Percentiles rank a stretch among this genome's conserved stretches.
Conservation (phyloP, 1,140 invertebrate genomes). For the Drosophila kepulauana region DNA sequence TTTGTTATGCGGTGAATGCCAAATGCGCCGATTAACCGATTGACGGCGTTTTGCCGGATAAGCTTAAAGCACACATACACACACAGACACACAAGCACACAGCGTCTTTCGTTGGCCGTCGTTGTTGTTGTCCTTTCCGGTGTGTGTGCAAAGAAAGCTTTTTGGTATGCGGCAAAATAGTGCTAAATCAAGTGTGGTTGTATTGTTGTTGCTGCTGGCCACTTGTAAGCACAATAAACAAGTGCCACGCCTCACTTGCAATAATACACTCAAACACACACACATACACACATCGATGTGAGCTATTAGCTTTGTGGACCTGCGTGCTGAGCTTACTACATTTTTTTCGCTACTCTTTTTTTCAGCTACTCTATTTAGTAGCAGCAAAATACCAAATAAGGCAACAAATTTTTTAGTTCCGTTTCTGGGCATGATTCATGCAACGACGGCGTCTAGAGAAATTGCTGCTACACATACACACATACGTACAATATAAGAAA, state of each 20-base stretch:
- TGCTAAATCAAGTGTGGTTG: conserved; percentile 27
- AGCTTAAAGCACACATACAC: conserved; percentile 7
- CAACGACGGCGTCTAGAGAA: not conserved
- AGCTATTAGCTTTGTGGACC: not conserved
- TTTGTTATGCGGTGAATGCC: conserved; percentile 39
- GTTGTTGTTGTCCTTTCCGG: conserved; percentile 33
- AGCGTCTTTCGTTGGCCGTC: conserved; percentile 1
- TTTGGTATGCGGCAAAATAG: conserved; percentile 3
- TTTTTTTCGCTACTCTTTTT: conserved; percentile 6
- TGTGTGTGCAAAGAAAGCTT: conserved; percentile 1
- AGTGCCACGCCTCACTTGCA: conserved; percentile 38
- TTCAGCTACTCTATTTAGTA: conserved; percentile 6
- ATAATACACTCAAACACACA: not conserved
- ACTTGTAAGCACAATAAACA: conserved; percentile 42
- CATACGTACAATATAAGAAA: not conserved
- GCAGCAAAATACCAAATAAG: not conserved
- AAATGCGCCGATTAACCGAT: conserved; percentile 45
- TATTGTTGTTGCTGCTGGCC: conserved; percentile 18
- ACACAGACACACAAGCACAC: conserved; percentile 1
- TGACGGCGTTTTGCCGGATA: conserved; percentile 26
- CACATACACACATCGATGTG: not conserved
- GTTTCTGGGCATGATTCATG: conserved; percentile 10
- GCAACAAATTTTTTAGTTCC: conserved; percentile 7
- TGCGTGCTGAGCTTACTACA: conserved; percentile 10
- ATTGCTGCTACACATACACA: not conserved